Percentiles rank a stretch among this genome's conserved stretches.
phyloP scores from a whole-genome alignment of 2,797 vertebrate genomes.

The Simalia tracyae region DNA sequence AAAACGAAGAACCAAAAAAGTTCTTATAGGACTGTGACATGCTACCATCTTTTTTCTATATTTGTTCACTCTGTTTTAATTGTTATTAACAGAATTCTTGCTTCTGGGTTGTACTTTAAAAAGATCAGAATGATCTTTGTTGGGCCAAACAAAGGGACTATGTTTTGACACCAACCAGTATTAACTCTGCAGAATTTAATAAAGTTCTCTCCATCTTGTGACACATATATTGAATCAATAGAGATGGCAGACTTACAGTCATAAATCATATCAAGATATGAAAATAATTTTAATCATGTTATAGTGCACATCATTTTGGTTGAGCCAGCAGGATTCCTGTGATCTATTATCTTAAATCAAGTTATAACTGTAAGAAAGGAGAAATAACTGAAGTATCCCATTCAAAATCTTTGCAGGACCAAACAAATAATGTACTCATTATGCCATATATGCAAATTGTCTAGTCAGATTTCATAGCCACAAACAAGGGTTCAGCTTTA shows the following conservation, averaged over 20 bases:
- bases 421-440: constrained; percentile 7
- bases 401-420: constrained; percentile 21
- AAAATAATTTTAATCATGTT: constrained; percentile 31
- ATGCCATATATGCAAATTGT: neutral
- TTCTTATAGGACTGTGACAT: neutral
- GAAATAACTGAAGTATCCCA: constrained; percentile 8
- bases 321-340: constrained; percentile 37
- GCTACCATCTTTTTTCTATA: neutral
- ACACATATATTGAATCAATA: constrained; percentile 38
- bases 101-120: constrained; percentile 25
- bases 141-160: constrained; percentile 19
- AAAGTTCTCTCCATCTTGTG: constrained; percentile 28
- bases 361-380: constrained; percentile 35
- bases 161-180: constrained; percentile 23
- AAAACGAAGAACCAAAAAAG: neutral
- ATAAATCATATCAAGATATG: constrained; percentile 42
- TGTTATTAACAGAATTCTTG: constrained; percentile 20
- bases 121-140: constrained; percentile 26
- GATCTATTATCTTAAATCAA: constrained; percentile 20
- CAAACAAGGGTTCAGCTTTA: neutral
- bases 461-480: neutral
- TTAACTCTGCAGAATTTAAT: constrained; percentile 37
- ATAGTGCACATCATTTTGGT: constrained; percentile 38
- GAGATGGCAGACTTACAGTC: constrained; percentile 27
- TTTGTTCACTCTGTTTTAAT: neutral